Conservation (phyloP, 2,113 vertebrate genomes). For the Gavia stellata region DNA sequence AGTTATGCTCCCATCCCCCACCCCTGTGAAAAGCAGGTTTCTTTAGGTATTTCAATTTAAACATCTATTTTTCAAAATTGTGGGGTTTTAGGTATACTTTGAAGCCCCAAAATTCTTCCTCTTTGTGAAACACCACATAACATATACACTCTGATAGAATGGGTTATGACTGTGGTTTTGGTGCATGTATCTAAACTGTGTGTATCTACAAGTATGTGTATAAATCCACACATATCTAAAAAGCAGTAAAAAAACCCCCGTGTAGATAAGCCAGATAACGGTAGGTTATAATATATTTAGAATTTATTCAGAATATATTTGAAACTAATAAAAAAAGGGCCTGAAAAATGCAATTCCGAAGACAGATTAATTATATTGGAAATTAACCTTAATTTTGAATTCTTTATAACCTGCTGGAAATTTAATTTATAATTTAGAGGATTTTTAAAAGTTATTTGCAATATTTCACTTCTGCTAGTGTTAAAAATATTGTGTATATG, state of each 20-base stretch:
- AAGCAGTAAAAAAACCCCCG: background rate
- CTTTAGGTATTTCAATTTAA: background rate
- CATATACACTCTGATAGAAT: background rate
- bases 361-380: background rate
- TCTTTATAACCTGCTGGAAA: background rate
- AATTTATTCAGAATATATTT: background rate
- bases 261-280: background rate
- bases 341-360: background rate
- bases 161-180: background rate
- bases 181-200: background rate
- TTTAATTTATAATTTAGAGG: background rate
- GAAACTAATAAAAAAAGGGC: background rate
- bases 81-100: background rate
- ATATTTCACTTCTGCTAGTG: background rate
- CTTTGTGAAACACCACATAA: background rate
- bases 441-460: background rate
- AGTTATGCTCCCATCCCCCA: background rate
- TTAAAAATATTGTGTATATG: background rate
- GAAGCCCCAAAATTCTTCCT: background rate
- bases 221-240: background rate
- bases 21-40: background rate
- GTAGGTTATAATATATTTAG: background rate
- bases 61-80: background rate
- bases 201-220: background rate
- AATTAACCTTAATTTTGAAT: background rate